Evolutionary conservation across 92 coral and sea anemone genomes (phyloP).

Genomic region (Epizoanthus rinbou): DNA sequence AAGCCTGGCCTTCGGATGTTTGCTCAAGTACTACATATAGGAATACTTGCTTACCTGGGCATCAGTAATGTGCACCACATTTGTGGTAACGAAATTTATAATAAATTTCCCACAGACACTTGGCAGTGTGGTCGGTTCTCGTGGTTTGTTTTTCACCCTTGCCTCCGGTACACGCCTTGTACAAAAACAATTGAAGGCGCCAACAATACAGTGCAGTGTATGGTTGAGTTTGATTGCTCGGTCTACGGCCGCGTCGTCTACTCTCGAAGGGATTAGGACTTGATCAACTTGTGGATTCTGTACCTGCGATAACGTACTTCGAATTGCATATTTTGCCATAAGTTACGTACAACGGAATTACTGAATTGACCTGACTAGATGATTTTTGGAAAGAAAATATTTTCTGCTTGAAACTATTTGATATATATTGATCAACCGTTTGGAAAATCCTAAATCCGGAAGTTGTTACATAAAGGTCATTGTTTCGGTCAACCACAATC

Average conservation of each 20-base stretch:
- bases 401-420: not conserved
- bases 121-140: not conserved
- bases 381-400: too few relatives aligned
- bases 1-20: too few relatives aligned
- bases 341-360: too few relatives aligned
- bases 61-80: not conserved
- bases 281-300: too few relatives aligned
- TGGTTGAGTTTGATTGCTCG: not conserved
- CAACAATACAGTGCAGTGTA: not conserved
- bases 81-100: not conserved
- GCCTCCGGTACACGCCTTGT: conserved; percentile 36
- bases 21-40: too few relatives aligned
- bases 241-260: too few relatives aligned
- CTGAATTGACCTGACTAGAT: too few relatives aligned
- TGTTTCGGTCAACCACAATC: conserved; percentile 2
- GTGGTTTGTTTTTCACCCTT: conserved; percentile 17
- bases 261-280: too few relatives aligned
- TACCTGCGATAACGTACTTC: too few relatives aligned
- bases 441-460: not conserved
- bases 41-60: too few relatives aligned
- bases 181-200: conserved; percentile 11
- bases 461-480: not conserved
- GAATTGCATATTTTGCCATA: too few relatives aligned
- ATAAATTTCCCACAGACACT: not conserved
- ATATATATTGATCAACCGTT: not conserved